Base-by-base conservation (phyloP, 2,888 invertebrate species). In the Volucella zonaria region DNA sequence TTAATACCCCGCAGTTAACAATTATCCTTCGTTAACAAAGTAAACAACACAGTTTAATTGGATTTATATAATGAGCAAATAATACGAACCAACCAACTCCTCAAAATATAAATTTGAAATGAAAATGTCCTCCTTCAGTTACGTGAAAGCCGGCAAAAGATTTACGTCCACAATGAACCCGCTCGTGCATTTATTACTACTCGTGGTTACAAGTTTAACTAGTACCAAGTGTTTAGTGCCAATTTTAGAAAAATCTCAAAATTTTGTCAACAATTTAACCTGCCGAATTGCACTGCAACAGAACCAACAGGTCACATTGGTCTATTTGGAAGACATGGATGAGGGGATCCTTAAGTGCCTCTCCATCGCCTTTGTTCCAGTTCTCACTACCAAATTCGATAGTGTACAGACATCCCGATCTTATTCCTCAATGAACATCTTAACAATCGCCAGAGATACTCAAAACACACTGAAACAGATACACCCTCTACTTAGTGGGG, bases 321-420 rank as follows among this genome's bases (percentile, higher is more conserved):
- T 75, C 18, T 79, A 83, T 8, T 31, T 67, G 43, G 61, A 83
- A 18, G 52, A 75, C 38, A 1, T 23, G n/a, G 71, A 75, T 14
- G 52, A 31, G 0, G 56, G 45, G 3, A 54, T 83, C 4, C 10
- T 80, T 1, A 42, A 4, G 14, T 83, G 83, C n/a, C 79, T 83
- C 8, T 66, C 23, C 8, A n/a, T 14, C 1, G 18, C 11, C 8
- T n/a, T 18, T 45, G 31, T 68, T 14, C 83, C 79, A 31, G 51
- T 76, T 1, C 1, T 61, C 54, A 67, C 52, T 0, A 15, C 61
- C 8, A 42, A 54, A 12, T 45, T 42, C 8, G 58, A 45, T 2
- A 45, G 47, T 3, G 14, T 31, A 8, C 14, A 42, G n/a, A 12
- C 18, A n/a, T 47, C 31, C 8, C 42, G 54, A 1, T 49, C 38